Evolutionary conservation across 2,888 invertebrate genomes (phyloP).

Genomic region (Drosophila subsilvestris): DNA sequence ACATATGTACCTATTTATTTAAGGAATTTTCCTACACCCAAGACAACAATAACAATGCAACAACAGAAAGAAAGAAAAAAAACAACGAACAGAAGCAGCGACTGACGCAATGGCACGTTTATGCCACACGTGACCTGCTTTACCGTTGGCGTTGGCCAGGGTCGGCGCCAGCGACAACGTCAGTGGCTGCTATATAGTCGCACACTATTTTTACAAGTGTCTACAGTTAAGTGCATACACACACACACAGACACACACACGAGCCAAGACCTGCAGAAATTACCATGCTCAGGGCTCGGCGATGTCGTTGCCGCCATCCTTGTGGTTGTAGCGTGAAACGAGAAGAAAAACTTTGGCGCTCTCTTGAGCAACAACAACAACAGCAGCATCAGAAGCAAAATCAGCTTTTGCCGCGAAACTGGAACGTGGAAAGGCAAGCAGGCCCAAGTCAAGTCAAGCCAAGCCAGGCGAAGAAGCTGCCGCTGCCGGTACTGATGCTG

Average conservation of each 20-base stretch:
- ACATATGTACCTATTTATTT: constrained; percentile 68
- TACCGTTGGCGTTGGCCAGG: constrained; percentile 69
- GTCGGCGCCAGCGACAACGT: constrained; percentile 48
- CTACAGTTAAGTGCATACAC: constrained; percentile 68
- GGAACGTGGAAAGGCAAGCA: constrained; percentile 51
- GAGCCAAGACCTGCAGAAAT: constrained; percentile 62
- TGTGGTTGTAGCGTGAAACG: constrained; percentile 67
- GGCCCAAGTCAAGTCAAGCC: constrained; percentile 50
- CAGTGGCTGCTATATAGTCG: constrained; percentile 72
- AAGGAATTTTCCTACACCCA: constrained; percentile 61
- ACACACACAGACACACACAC: constrained; percentile 25
- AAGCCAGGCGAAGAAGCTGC: constrained; percentile 68
- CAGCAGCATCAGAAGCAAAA: constrained; percentile 17
- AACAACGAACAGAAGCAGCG: constrained; percentile 21
- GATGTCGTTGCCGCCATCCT: constrained; percentile 44
- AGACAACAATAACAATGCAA: constrained; percentile 50
- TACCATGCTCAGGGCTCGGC: constrained; percentile 73
- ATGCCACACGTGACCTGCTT: constrained; percentile 78
- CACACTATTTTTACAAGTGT: constrained; percentile 78
- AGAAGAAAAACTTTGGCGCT: constrained; percentile 70
- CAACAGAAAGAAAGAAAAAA: constrained; percentile 24
- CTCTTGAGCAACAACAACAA: constrained; percentile 57
- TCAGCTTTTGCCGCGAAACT: constrained; percentile 48
- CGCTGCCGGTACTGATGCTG: constrained; percentile 42
- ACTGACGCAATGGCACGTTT: constrained; percentile 70